These are phyloP conservation scores for Colletes latitarsis DNA, from an alignment of 1,140 invertebrate species.

Conservation along the genomic window DNA sequence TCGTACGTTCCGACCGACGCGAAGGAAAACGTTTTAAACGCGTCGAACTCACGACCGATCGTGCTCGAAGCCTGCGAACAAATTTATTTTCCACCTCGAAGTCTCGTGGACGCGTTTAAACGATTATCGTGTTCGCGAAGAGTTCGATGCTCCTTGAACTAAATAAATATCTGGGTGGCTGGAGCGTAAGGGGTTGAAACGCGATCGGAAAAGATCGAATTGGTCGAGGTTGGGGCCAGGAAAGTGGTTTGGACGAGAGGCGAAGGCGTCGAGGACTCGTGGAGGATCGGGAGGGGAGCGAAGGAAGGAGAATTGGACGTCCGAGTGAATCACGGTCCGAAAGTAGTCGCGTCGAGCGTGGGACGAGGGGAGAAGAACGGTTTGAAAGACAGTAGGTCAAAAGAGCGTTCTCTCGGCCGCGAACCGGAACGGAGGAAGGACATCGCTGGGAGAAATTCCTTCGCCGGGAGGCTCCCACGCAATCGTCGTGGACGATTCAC, in stretches of 20 bases:
- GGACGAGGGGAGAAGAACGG: not conserved
- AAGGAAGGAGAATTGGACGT: constrained; percentile 26
- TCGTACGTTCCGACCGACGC: no score
- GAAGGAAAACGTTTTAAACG: not conserved
- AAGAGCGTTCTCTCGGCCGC: constrained; percentile 39
- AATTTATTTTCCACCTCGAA: no score
- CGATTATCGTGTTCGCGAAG: no score
- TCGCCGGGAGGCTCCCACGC: constrained; percentile 47
- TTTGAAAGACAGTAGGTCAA: constrained; percentile 49
- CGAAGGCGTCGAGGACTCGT: constrained; percentile 5
- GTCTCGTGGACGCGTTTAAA: no score
- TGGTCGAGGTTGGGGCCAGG: no score
- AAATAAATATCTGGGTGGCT: no score
- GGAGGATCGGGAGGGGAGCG: constrained; percentile 14
- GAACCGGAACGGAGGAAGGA: constrained; percentile 51
- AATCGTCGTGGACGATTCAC: not conserved
- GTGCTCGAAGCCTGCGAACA: not conserved
- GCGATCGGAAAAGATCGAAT: no score
- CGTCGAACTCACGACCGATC: not conserved
- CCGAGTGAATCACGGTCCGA: constrained; percentile 45
- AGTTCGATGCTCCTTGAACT: no score
- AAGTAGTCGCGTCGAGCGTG: constrained; percentile 13
- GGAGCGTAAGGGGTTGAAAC: no score
- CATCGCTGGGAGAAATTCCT: constrained; percentile 43
- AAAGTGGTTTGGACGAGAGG: not conserved